phyloP scores from a whole-genome alignment of 2,113 vertebrate species.

The Hystrix cristata region DNA sequence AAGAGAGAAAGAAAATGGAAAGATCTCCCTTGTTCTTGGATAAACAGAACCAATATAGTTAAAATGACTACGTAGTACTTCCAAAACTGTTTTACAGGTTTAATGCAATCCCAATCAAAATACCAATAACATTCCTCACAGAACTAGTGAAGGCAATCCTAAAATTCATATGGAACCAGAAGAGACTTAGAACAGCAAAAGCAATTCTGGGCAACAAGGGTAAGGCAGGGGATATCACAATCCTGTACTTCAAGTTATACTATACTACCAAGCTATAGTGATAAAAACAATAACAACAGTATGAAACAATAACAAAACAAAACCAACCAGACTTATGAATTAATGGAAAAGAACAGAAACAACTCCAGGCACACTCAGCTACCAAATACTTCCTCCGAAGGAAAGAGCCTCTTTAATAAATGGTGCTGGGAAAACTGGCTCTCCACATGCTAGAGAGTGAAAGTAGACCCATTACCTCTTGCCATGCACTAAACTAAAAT shows the following conservation, averaged over 20 bases:
- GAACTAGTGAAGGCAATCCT: neutral
- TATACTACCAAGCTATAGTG: neutral
- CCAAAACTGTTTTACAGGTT: neutral
- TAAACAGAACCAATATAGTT: neutral
- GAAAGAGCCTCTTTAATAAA: neutral
- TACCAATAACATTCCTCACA: neutral
- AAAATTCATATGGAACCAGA: neutral
- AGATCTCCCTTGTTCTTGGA: neutral
- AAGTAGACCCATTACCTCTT: neutral
- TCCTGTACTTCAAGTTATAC: neutral
- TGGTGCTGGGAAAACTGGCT: neutral
- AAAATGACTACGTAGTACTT: neutral
- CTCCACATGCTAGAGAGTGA: neutral
- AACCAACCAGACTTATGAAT: neutral
- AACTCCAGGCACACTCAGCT: neutral
- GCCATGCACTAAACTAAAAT: neutral
- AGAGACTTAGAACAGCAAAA: neutral
- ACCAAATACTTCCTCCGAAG: neutral
- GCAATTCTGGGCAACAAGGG: neutral
- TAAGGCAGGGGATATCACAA: neutral
- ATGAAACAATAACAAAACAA: neutral
- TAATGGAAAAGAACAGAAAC: neutral
- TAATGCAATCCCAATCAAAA: neutral
- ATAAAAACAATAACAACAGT: neutral
- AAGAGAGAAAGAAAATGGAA: neutral